Evolutionary conservation across 2,113 vertebrate genomes (phyloP).

Genomic region (Oncorhynchus tshawytscha): DNA sequence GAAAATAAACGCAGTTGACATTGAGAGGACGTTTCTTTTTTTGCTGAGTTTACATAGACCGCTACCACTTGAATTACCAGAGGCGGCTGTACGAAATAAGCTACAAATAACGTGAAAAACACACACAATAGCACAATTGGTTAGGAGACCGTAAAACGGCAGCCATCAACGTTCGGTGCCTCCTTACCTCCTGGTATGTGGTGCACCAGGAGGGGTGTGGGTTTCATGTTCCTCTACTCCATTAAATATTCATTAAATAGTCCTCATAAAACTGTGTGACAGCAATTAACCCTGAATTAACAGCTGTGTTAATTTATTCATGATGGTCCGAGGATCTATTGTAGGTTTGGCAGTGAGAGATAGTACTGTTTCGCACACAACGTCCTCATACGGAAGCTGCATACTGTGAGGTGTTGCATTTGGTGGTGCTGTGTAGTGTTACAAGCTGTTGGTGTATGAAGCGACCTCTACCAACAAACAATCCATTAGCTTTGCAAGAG

Average conservation of each 20-base stretch:
- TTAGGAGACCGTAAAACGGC: too few relatives aligned
- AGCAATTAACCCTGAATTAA: constrained; percentile 10
- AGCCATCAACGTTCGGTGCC: too few relatives aligned
- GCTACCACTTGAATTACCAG: too few relatives aligned
- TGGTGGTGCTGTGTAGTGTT: neutral
- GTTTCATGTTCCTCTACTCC: neutral
- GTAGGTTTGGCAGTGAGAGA: neutral
- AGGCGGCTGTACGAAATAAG: too few relatives aligned
- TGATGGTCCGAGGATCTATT: neutral
- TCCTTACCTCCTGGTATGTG: neutral
- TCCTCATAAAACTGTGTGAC: neutral
- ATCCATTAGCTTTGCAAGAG: neutral
- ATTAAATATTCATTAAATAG: neutral
- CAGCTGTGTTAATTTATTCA: neutral
- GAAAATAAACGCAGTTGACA: too few relatives aligned
- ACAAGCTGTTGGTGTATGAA: neutral
- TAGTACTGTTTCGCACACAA: neutral
- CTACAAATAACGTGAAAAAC: too few relatives aligned
- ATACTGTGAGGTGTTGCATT: neutral
- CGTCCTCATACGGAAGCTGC: neutral
- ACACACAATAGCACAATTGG: too few relatives aligned
- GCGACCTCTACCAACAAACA: neutral
- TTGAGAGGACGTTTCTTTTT: too few relatives aligned
- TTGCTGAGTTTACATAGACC: too few relatives aligned
- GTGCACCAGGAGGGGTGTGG: neutral